Conservation (phyloP, 2,113 vertebrate genomes). For the Raja brachyura region DNA sequence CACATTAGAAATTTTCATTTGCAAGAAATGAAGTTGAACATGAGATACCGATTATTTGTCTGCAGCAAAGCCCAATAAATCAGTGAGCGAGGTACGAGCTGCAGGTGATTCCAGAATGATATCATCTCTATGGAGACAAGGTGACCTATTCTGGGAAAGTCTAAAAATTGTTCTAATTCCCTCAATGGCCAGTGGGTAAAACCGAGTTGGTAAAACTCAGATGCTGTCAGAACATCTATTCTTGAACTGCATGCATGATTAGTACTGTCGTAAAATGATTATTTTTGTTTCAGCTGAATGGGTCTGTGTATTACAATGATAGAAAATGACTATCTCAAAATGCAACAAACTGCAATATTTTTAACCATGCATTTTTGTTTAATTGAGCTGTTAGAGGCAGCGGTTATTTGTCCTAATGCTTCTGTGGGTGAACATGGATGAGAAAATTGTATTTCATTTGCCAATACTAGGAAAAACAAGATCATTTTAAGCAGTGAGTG, state of each 20-base stretch:
- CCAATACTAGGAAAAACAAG: neutral
- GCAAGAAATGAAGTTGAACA: neutral
- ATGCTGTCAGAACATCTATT: neutral
- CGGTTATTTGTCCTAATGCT: neutral
- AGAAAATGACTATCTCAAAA: neutral
- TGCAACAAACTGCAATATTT: neutral
- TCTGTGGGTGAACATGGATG: neutral
- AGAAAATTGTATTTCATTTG: neutral
- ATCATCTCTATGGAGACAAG: slow-evolving; percentile 12
- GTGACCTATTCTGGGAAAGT: neutral
- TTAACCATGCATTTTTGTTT: neutral
- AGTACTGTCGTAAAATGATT: neutral
- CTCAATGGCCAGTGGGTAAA: neutral
- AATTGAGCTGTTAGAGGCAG: neutral
- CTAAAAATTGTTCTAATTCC: neutral
- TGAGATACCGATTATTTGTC: neutral
- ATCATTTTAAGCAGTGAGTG: neutral
- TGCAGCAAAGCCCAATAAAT: too few relatives aligned
- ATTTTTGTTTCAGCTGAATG: neutral
- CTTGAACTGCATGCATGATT: neutral
- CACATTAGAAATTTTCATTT: slow-evolving; percentile 23
- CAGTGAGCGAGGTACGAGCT: neutral
- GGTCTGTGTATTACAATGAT: neutral
- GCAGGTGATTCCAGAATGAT: neutral
- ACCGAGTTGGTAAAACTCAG: neutral